phyloP scores from a whole-genome alignment of 2,113 vertebrate genomes.

The Notechis scutatus region DNA sequence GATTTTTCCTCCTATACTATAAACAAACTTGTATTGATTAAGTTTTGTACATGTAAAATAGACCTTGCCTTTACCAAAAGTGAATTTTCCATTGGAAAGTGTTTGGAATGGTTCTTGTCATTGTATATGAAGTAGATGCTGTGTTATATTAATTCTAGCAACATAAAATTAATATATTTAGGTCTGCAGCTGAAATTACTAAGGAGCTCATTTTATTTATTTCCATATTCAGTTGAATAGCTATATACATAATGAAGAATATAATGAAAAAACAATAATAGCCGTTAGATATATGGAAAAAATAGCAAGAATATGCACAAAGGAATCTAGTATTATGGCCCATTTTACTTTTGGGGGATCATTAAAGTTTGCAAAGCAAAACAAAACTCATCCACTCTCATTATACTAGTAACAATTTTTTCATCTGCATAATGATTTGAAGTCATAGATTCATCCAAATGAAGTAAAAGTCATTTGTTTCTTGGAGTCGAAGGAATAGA shows the following conservation, averaged over 20 bases:
- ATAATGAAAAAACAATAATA: conserved; percentile 24
- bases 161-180: conserved; percentile 34
- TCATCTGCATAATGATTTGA: not conserved
- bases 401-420: not conserved
- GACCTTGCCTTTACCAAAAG: not conserved
- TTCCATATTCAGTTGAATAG: not conserved
- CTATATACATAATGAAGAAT: conserved; percentile 18
- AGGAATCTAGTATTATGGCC: not conserved
- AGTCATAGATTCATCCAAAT: not conserved
- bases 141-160: conserved; percentile 7
- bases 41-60: not conserved
- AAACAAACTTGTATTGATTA: conserved; percentile 31
- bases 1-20: not conserved
- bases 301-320: not conserved
- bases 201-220: conserved; percentile 23
- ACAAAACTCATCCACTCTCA: not conserved
- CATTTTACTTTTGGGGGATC: not conserved
- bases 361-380: conserved; percentile 7
- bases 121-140: conserved; percentile 11
- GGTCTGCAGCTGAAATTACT: conserved; percentile 10
- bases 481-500: not conserved
- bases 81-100: conserved; percentile 30
- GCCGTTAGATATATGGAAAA: conserved; percentile 4
- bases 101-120: not conserved
- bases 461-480: not conserved